Evolutionary conservation across 2,797 vertebrate species (phyloP).

Genomic region (Rhynchonycteris naso): DNA sequence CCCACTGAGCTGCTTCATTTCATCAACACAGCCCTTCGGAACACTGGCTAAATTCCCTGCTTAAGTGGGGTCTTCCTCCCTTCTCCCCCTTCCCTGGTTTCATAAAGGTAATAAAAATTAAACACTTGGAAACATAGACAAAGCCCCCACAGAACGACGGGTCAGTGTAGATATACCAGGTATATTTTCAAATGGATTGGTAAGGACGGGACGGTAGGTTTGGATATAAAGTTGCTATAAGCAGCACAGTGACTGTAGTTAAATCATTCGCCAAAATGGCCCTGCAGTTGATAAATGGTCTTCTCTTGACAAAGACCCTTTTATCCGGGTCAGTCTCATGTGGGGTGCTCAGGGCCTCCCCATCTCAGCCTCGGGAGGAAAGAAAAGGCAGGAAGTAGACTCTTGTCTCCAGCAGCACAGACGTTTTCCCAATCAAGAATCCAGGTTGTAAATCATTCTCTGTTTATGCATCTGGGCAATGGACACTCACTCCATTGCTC

Average conservation of each 20-base stretch:
- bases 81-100: background rate
- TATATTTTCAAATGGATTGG: background rate
- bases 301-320: slow-evolving; percentile 63
- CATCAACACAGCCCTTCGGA: slow-evolving; percentile 78
- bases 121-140: slow-evolving; percentile 19
- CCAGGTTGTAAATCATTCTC: slow-evolving; percentile 15
- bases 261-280: slow-evolving; percentile 51
- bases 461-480: background rate
- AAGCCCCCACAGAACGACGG: background rate
- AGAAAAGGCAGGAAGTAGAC: slow-evolving; percentile 55
- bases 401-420: slow-evolving; percentile 37
- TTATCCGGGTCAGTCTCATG: slow-evolving; percentile 57
- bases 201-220: background rate
- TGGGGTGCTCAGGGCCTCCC: slow-evolving; percentile 26
- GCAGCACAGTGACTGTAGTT: background rate
- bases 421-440: slow-evolving; percentile 71
- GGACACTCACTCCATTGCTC: background rate
- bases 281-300: slow-evolving; percentile 68
- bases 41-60: slow-evolving; percentile 75
- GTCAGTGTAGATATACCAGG: background rate
- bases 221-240: background rate
- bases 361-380: slow-evolving; percentile 7
- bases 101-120: slow-evolving; percentile 72
- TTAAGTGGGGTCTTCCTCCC: background rate
- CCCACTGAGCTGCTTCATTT: slow-evolving; percentile 67